Conservation (phyloP, 2,888 invertebrate genomes). For the Philereme vetulata region DNA sequence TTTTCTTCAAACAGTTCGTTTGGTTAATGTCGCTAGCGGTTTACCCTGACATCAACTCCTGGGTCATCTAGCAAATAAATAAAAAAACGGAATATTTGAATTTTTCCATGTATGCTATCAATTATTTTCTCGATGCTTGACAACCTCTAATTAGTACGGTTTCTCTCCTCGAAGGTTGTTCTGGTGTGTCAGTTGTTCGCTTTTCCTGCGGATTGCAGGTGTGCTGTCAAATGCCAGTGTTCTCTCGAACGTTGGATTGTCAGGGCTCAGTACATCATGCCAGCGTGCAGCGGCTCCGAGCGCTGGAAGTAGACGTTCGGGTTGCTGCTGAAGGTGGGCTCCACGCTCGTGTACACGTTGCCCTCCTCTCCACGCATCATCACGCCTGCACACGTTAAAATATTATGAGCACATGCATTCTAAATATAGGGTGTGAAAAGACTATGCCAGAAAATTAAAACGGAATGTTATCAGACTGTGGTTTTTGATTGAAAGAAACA, state of each 20-base stretch:
- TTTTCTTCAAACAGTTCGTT: neutral
- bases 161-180: neutral
- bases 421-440: no score
- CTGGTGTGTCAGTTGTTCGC: neutral
- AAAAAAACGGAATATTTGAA: no score
- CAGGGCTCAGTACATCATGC: slow-evolving; percentile 93
- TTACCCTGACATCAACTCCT: neutral
- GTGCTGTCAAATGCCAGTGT: slow-evolving; percentile 80
- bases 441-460: no score
- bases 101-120: no score
- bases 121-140: no score
- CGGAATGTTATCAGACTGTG: no score
- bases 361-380: slow-evolving; percentile 92
- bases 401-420: slow-evolving; percentile 23
- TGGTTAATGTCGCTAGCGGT: no score
- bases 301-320: slow-evolving; percentile 96
- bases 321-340: slow-evolving; percentile 94
- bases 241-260: slow-evolving; percentile 78
- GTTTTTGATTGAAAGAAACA: no score
- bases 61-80: neutral
- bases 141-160: no score
- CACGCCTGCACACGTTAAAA: slow-evolving; percentile 82
- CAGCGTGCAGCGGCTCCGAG: slow-evolving; percentile 91
- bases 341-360: slow-evolving; percentile 92
- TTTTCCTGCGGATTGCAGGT: neutral